Base-by-base conservation (phyloP, 1,140 invertebrate genomes). In the Lucilia sericata region DNA sequence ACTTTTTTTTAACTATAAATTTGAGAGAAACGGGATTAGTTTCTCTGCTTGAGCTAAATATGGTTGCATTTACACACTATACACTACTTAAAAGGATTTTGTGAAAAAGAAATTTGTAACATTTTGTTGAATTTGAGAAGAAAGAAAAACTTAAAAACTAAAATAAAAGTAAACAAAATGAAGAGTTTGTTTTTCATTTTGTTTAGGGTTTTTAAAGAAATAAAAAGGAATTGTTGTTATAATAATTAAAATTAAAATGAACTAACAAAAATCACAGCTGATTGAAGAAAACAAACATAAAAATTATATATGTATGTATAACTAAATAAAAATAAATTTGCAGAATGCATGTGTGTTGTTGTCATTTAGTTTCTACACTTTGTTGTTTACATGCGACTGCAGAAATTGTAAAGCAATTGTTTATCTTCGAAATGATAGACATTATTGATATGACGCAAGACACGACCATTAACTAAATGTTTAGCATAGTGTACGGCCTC, bases 401-500 rank as follows among this genome's bases (percentile, higher is more conserved):
- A 91, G 88, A 96, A 96, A 49, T 93, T 94, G 87, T 96, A 96
- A 0, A 96, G 91, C 47, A 95, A 89, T 89, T 94, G 94, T 84
- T 93, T 92, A 87, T 96, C 94, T 82, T 93, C 93, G 89, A 98
- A 98, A 91, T 97, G 95, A 89, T 97, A 95, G 13, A 95, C 94
- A 82, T 95, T 93, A 86, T 96, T 94, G 25, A 98, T 93, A 91
- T 99, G 97, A 82, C 94, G 92, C 25, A 99, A 93, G 7, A 98
- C 94, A 84, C 96, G 93, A 13, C 96, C 96, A 88, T 96, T 94
- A 2, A 98, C 91, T 8, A 99, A 92, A 88, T 96, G 94, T 30
- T 94, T 93, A n/a, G 96, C 97, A 91, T 98, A 98, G 49, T 92
- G 93, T 0, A 96, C 93, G 19, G 96, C 97, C 87, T 97, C 96